These are phyloP conservation scores for Brachionus koreanus DNA, from an alignment of 1,140 invertebrate species.

Conservation along the genomic window DNA sequence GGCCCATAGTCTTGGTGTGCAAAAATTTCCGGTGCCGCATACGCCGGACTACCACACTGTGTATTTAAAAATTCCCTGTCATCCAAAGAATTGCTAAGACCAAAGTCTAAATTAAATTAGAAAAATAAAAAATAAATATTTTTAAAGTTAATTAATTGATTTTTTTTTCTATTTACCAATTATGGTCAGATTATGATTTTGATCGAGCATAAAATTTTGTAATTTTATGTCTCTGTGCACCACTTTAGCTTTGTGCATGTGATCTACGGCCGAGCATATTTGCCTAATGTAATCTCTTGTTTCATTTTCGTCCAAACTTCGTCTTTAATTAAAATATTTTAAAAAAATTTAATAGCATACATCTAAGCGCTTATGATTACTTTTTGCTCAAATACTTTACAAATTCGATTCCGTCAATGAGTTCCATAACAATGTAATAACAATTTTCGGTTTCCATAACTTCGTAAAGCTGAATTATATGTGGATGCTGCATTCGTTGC, in stretches of 20 bases:
- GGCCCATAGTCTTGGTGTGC: conserved; percentile 41
- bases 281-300: conserved; percentile 86
- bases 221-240: conserved; percentile 91
- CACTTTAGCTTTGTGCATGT: conserved; percentile 84
- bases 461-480: conserved; percentile 54
- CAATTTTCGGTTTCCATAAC: conserved; percentile 56
- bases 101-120: conserved; percentile 20
- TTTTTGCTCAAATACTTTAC: conserved; percentile 45
- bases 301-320: conserved; percentile 68
- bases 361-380: neutral
- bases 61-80: conserved; percentile 41
- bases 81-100: conserved; percentile 45
- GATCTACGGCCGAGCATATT: conserved; percentile 89
- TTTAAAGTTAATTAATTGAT: neutral
- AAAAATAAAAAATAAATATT: neutral
- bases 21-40: conserved; percentile 45
- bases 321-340: conserved; percentile 19
- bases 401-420: conserved; percentile 50
- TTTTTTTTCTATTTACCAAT: neutral
- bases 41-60: conserved; percentile 43
- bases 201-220: conserved; percentile 45
- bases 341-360: neutral
- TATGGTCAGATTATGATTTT: conserved; percentile 42
- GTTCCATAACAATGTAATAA: conserved; percentile 55
- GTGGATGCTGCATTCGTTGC: conserved; percentile 51